Base-by-base conservation (phyloP, 2,888 invertebrate species). In the Thymelicus sylvestris region DNA sequence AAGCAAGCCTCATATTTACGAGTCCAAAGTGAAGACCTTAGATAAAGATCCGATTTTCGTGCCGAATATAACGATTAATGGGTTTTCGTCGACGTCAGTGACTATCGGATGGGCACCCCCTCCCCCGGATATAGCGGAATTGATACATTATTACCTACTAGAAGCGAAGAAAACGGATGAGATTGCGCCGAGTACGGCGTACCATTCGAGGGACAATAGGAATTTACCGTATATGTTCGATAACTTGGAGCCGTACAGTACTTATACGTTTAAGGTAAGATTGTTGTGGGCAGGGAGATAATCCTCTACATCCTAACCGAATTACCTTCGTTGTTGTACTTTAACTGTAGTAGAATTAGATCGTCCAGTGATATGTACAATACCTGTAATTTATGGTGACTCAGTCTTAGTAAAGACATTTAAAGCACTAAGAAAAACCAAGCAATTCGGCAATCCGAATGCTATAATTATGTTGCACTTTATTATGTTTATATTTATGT, bases 21-120 rank as follows among this genome's bases (percentile, higher is more conserved):
- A 93, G 39, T 87, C 92, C 12, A 90, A 93, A 68, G 94, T 85
- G 0, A 74, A 87, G 60, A 97, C 97, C 0, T 86, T 97, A 55
- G 93, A 93, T 2, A 91, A 95, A 85, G 97, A 97, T 90, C 97
- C 97, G 0, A 92, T 95, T 73, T 98, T 97, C 82, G 94, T 96
- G 59, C 98, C 98, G 0, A 96, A 96, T 81, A 96, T 97, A 57
- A 95, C 96, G 59, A 96, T 97, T 0, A 97, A 97, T 50, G 98
- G 93, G 0, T 93, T 93, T 72, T 92, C 93, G 94, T 91, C 93
- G 0, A 96, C 96, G 38, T 97, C 97, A 0, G 97, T 98, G 72
- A 97, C 97, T 0, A 96, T 98, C 66, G 96, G 96, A 0, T 98
- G 97, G 97, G 95, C 94, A 41, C 93, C 95, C 0, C 97, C 97